A percentile compares a stretch with the other conserved stretches of the same genome.
These are phyloP conservation scores for Pollenia amentaria DNA, from an alignment of 2,888 invertebrate species.

Conservation along the genomic window DNA sequence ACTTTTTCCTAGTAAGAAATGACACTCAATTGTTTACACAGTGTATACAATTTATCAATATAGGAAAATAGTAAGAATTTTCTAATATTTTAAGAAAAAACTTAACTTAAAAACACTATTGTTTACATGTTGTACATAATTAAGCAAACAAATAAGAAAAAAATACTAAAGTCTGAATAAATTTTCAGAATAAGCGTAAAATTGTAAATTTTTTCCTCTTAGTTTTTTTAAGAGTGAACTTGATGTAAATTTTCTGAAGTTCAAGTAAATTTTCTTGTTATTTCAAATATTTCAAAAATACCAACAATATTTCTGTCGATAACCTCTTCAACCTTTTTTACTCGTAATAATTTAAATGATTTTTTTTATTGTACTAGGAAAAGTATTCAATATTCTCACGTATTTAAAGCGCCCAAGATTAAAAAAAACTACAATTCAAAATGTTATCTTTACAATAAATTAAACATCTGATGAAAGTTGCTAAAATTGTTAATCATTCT, in stretches of 20 bases:
- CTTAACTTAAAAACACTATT: no score
- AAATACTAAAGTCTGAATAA: no score
- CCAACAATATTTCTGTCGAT: conserved; percentile 7
- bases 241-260: no score
- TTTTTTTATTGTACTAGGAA: conserved; percentile 9
- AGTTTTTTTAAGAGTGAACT: no score
- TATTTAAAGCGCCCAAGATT: conserved; percentile 1
- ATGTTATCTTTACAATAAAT: conserved; percentile 48
- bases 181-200: no score
- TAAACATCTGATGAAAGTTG: conserved; percentile 54
- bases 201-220: no score
- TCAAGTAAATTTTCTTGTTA: no score
- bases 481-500: conserved; percentile 39
- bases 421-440: conserved; percentile 21
- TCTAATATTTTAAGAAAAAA: no score
- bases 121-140: no score
- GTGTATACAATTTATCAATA: not conserved
- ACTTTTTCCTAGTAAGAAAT: no score
- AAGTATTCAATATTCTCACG: conserved; percentile 40
- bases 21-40: not conserved
- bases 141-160: no score
- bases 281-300: not conserved
- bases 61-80: no score
- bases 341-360: conserved; percentile 7
- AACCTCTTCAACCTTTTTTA: conserved; percentile 23